These are phyloP conservation scores for Carassius auratus DNA, from an alignment of 2,113 vertebrate genomes.

Conservation along the genomic window DNA sequence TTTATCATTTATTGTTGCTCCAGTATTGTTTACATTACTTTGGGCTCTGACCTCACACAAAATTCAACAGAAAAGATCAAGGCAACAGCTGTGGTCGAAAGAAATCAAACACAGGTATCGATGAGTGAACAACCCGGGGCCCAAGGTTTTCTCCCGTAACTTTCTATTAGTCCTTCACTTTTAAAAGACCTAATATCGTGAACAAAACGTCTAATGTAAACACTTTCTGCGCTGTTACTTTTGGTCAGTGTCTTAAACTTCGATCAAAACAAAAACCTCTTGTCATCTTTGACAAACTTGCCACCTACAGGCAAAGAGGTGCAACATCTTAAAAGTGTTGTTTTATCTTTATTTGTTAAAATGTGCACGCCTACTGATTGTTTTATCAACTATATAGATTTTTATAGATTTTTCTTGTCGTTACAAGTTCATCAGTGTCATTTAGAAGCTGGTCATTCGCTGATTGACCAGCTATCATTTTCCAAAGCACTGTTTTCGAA, in stretches of 20 bases:
- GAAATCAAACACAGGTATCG: conserved; percentile 16
- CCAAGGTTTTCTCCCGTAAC: not conserved
- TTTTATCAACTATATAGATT: too few relatives aligned
- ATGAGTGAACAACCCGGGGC: not conserved
- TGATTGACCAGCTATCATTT: too few relatives aligned
- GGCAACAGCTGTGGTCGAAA: conserved; percentile 25
- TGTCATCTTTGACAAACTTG: not conserved
- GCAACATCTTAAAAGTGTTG: not conserved
- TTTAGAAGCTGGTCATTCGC: too few relatives aligned
- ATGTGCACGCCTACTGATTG: too few relatives aligned
- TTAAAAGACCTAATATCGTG: not conserved
- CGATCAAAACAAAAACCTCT: too few relatives aligned
- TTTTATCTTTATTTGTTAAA: too few relatives aligned
- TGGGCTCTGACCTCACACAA: not conserved
- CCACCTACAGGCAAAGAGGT: not conserved
- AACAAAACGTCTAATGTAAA: not conserved
- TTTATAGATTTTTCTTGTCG: not conserved
- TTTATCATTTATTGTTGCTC: too few relatives aligned
- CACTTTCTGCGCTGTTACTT: not conserved
- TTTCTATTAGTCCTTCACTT: not conserved
- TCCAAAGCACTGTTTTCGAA: too few relatives aligned
- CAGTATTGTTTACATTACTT: not conserved
- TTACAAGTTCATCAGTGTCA: not conserved
- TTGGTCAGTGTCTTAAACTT: too few relatives aligned
- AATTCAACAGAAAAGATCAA: not conserved